These are phyloP conservation scores for Euwallacea fornicatus DNA, from an alignment of 1,140 invertebrate genomes.

Conservation along the genomic window DNA sequence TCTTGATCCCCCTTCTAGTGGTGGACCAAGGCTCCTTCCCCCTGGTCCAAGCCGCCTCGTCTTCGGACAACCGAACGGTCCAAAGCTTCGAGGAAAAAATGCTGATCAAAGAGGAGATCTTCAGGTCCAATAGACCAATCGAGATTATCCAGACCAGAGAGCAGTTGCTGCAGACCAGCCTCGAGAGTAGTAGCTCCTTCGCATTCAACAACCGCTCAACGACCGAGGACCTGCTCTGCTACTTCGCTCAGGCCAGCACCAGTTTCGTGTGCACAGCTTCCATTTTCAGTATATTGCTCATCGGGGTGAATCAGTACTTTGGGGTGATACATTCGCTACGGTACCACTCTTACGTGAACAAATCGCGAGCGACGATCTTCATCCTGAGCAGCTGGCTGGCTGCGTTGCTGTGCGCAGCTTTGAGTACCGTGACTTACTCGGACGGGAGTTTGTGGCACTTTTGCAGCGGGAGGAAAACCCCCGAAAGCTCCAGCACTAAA, in stretches of 20 bases:
- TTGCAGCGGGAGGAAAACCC: constrained; percentile 55
- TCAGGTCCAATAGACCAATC: constrained; percentile 23
- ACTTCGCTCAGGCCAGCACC: constrained; percentile 57
- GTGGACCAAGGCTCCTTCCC: constrained; percentile 52
- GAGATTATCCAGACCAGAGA: constrained; percentile 35
- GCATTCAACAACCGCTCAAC: neutral
- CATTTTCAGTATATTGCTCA: constrained; percentile 65
- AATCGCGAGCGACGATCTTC: constrained; percentile 68
- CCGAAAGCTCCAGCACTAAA: constrained; percentile 26
- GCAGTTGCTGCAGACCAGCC: constrained; percentile 21
- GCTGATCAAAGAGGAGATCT: constrained; percentile 33
- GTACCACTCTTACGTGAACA: constrained; percentile 78
- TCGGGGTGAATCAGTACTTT: constrained; percentile 83
- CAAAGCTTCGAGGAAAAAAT: constrained; percentile 25
- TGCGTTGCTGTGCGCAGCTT: constrained; percentile 60
- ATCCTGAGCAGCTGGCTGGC: constrained; percentile 70
- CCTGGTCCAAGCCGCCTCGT: neutral
- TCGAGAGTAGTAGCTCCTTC: neutral
- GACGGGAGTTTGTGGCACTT: constrained; percentile 57
- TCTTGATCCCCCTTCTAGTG: constrained; percentile 64
- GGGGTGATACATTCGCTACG: constrained; percentile 84
- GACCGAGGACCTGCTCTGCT: constrained; percentile 50
- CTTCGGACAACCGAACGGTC: neutral
- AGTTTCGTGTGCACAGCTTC: constrained; percentile 60
- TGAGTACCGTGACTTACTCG: constrained; percentile 48